Base-by-base conservation (phyloP, 92 coral and sea anemone genomes). In the Epizoanthus fatuus region DNA sequence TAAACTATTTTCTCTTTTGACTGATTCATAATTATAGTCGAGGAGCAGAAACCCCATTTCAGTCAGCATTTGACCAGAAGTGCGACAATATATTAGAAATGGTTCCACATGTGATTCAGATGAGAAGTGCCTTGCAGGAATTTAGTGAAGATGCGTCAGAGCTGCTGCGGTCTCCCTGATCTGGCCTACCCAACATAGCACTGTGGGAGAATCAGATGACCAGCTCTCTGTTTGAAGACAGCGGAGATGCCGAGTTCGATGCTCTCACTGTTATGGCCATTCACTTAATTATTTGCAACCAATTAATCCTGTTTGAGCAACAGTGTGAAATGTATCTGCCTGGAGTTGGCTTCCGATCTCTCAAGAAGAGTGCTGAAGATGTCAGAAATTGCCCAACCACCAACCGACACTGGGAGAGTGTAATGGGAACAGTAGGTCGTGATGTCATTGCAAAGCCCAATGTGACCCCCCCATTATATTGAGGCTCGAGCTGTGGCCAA, bases 51-150 rank as follows among this genome's bases (percentile, higher is more conserved):
- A n/a, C n/a, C n/a, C 75, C 75, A 70, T 70, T 70, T 58, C 75
- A 70, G 40, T 70, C 75, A 69, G 74, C 74, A 69, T 69, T 69
- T 69, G 55, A 69, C 35, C 74, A 42, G 32, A 69, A 70, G 40
- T 70, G 75, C 56, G 47, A 32, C 39, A 70, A 70, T 56, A 70
- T 70, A 40, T 44, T 70, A 12, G 75, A 70, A 32, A 42, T 70
- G 16, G 75, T 70, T 55, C 37, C 57, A 37, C 47, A 70, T 70
- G 75, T 70, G 3, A 70, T 70, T 70, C 25, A 70, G 56, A 66
- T 37, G 72, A n/a, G 72, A 17, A n/a, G n/a, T 66, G 47, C 57
- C 47, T 70, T 70, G 37, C 75, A 44, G 47, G 75, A 70, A 70
- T 70, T 7, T 52, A 66, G 72, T 66, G 45, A 66, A 20, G 72